phyloP scores from a whole-genome alignment of 92 coral and sea anemone species.

The Heliopora coerulea region DNA sequence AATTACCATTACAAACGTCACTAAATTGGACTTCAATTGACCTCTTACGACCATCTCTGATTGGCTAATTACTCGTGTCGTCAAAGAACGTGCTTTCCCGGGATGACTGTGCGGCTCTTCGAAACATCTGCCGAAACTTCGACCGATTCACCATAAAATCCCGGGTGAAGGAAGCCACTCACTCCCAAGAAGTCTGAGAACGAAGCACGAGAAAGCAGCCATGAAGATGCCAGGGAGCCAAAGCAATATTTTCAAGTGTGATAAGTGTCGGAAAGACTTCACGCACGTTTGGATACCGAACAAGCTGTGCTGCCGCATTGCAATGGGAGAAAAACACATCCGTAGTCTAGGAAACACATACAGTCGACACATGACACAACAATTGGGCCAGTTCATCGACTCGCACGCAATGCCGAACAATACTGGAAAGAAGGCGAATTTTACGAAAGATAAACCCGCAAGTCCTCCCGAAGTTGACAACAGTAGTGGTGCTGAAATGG shows the following conservation, averaged over 20 bases:
- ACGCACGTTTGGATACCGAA: slow-evolving; percentile 88
- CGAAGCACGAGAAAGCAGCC: background rate
- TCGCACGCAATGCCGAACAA: background rate
- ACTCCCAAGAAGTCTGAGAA: too few relatives aligned
- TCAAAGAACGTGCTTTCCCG: background rate
- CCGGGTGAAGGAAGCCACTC: too few relatives aligned
- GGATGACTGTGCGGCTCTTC: background rate
- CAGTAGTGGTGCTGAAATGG: slow-evolving; percentile 42
- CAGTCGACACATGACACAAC: slow-evolving; percentile 26
- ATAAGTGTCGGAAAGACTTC: slow-evolving; percentile 79
- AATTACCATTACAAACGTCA: background rate
- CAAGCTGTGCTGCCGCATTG: slow-evolving; percentile 74
- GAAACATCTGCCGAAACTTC: background rate
- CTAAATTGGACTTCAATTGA: background rate
- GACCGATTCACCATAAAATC: too few relatives aligned
- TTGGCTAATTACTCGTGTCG: background rate
- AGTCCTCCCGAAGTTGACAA: slow-evolving; percentile 54
- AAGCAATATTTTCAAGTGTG: slow-evolving; percentile 78
- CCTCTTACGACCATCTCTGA: background rate
- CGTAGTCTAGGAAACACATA: slow-evolving; percentile 38
- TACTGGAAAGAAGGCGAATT: background rate
- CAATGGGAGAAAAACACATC: slow-evolving; percentile 21
- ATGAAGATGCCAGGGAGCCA: slow-evolving; percentile 74
- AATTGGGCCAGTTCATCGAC: slow-evolving; percentile 11
- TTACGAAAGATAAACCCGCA: slow-evolving; percentile 35